These are phyloP conservation scores for Mya arenaria DNA, from an alignment of 1,140 invertebrate species.

Conservation along the genomic window DNA sequence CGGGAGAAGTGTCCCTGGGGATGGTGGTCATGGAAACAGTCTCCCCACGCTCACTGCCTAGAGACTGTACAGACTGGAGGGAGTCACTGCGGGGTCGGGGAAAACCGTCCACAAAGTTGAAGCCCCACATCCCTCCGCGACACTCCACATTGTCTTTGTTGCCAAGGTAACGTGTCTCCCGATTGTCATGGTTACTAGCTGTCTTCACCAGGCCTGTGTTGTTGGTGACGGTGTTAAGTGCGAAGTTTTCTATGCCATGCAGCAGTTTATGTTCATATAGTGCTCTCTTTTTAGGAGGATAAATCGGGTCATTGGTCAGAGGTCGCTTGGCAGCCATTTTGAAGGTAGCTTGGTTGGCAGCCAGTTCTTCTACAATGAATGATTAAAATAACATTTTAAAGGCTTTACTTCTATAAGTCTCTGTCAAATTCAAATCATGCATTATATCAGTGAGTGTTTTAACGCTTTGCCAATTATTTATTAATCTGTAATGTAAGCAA, in stretches of 20 bases:
- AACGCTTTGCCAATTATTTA: too few species aligned
- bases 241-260: slow-evolving; percentile 16
- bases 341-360: background rate
- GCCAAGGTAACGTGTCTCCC: too few species aligned
- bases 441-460: background rate
- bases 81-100: background rate
- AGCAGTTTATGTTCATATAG: slow-evolving; percentile 25
- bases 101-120: background rate
- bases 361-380: too few species aligned
- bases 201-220: too few species aligned
- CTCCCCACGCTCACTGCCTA: background rate
- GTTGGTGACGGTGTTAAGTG: too few species aligned
- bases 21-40: background rate
- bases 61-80: background rate
- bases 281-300: slow-evolving; percentile 44
- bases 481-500: too few species aligned
- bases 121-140: too few species aligned
- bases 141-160: background rate
- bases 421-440: background rate
- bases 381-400: background rate
- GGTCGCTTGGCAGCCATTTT: slow-evolving; percentile 16
- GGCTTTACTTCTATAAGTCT: background rate
- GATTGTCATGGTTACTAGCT: too few species aligned
- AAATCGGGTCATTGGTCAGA: slow-evolving; percentile 10
- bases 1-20: slow-evolving; percentile 22